Conservation (phyloP, 1,140 invertebrate species). For the Anadara kagoshimensis region DNA sequence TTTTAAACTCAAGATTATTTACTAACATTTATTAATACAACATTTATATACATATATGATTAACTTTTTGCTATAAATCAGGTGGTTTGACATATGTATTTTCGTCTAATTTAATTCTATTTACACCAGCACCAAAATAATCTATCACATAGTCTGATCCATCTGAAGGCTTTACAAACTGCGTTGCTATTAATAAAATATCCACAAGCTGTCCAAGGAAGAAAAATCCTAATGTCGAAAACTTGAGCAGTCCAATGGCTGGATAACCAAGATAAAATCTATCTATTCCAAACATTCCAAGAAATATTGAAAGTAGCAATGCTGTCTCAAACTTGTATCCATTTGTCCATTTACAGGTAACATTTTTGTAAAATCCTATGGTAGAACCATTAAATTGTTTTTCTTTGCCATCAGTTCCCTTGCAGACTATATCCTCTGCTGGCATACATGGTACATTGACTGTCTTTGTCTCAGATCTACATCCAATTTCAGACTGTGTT, state of each 20-base stretch:
- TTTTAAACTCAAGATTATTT: no score
- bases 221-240: conserved; percentile 96
- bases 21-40: no score
- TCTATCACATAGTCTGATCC: conserved; percentile 96
- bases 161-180: conserved; percentile 92
- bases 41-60: no score
- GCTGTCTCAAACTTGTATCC: conserved; percentile 88
- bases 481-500: conserved; percentile 87
- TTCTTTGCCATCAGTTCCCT: conserved; percentile 74
- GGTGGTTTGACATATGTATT: conserved; percentile 50
- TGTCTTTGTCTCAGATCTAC: conserved; percentile 79
- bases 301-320: conserved; percentile 92
- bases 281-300: conserved; percentile 97
- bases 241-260: conserved; percentile 91
- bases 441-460: conserved; percentile 86
- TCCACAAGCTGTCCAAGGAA: conserved; percentile 96
- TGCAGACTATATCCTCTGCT: conserved; percentile 87
- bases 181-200: conserved; percentile 95
- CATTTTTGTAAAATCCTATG: conserved; percentile 82
- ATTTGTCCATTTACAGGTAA: conserved; percentile 91
- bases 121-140: conserved; percentile 89
- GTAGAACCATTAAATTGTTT: conserved; percentile 81
- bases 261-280: conserved; percentile 98
- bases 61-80: background rate
- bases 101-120: conserved; percentile 88